Evolutionary conservation across 2,113 vertebrate genomes (phyloP), one percentile per base, ranked within the genome.

Genomic region (Ctenomys sociabilis): DNA sequence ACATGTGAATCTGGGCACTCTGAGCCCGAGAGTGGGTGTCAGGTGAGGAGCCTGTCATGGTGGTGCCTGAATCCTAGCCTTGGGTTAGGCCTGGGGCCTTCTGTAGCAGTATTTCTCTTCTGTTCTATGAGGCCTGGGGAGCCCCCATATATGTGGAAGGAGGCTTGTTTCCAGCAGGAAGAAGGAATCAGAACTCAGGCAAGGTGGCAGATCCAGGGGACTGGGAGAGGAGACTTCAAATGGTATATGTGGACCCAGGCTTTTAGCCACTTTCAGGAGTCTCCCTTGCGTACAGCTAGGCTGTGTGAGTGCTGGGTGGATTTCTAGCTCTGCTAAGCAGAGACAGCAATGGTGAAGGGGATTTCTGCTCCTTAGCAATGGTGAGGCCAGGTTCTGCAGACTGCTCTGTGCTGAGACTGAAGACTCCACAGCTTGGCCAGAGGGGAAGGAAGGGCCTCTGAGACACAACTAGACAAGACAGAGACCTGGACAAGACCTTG

Each of bases 401-500:
- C 5, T 92, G 26, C 17, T 54, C 54, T 72, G 35, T 28, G n/a
- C 64, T 52, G 77, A 93, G 61, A 28, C 22, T 40, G n/a, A 57
- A 82, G 54, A 82, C 28, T 64, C 80, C 88, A 24, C 26, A 37
- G 84, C 63, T 59, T 54, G 64, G 16, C 80, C 7, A 0, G 3
- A 88, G 11, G 87, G 66, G 26, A 72, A 75, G 72, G 87, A 73
- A 57, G 66, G 52, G 54, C n/a, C 84, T 95, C 59, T n/a, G 49
- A 95, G 93, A 97, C 94, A 96, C 86, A 93, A 97, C 85, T 68
- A 26, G 96, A 98, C 97, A 96, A 97, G 92, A 98, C 97, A 96
- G 84, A 97, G 93, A 97, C 96, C 88, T 68, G 93, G 82, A 97
- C 95, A 61, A 93, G 93, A 97, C 78, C 93, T 94, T 96, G 92